Conservation (phyloP, 2,113 vertebrate species). For the Ornithorhynchus anatinus region DNA sequence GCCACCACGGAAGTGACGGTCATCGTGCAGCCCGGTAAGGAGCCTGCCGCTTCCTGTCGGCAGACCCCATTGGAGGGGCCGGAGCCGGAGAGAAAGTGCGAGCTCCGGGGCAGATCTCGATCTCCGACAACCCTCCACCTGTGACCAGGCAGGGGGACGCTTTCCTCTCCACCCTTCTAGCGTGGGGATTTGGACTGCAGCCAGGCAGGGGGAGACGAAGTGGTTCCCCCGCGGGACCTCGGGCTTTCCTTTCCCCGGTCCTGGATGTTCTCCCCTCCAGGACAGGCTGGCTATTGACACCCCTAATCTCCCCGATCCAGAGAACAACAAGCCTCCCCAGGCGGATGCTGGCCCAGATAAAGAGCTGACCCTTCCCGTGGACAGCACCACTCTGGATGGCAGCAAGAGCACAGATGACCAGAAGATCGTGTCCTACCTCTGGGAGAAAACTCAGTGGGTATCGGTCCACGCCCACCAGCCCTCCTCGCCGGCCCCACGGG, state of each 20-base stretch:
- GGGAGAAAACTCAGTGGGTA: constrained; percentile 88
- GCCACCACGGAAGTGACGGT: constrained; percentile 92
- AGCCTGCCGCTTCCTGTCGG: not conserved
- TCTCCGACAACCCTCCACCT: not conserved
- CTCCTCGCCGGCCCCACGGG: not conserved
- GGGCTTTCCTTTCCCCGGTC: not conserved
- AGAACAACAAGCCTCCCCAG: constrained; percentile 94
- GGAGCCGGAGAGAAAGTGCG: not conserved
- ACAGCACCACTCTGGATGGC: constrained; percentile 91
- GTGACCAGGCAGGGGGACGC: no score
- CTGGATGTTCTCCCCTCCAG: not conserved
- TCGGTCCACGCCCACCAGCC: not conserved
- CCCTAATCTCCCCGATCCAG: constrained; percentile 67
- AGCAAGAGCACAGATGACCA: constrained; percentile 95
- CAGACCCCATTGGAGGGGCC: not conserved
- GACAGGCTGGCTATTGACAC: constrained; percentile 7
- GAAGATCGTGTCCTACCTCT: constrained; percentile 87
- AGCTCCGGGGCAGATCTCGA: not conserved
- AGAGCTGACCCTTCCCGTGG: constrained; percentile 92
- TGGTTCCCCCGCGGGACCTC: no score
- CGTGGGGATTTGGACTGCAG: no score
- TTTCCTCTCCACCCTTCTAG: no score
- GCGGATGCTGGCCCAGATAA: constrained; percentile 97
- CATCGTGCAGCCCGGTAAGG: constrained; percentile 93
- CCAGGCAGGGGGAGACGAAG: not conserved